phyloP scores from a whole-genome alignment of 2,888 invertebrate species.

The Scaptomyza cyrtandrae region DNA sequence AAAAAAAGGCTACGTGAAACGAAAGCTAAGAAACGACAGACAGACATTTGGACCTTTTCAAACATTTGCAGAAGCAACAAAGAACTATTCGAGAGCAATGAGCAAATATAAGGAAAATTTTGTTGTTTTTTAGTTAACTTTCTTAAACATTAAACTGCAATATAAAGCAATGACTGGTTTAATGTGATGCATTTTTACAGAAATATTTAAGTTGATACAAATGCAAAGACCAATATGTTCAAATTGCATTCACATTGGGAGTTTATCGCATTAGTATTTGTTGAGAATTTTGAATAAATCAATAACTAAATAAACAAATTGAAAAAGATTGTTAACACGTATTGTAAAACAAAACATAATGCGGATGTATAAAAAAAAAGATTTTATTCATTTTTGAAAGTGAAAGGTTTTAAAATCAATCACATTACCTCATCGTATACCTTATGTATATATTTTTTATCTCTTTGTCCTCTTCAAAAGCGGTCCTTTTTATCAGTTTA shows the following conservation, averaged over 20 bases:
- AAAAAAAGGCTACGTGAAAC: not conserved
- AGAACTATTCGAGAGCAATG: slow-evolving; percentile 5
- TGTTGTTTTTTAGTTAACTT: not conserved
- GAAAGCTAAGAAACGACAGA: not conserved
- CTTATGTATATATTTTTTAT: not conserved
- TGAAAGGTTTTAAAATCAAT: not conserved
- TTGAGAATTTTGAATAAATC: not conserved
- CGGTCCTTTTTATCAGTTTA: not conserved
- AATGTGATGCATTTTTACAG: not conserved
- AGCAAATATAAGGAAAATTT: slow-evolving; percentile 7
- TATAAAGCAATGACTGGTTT: not conserved
- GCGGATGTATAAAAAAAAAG: not conserved
- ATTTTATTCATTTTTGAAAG: not conserved
- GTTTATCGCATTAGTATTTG: too few species aligned
- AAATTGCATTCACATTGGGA: too few species aligned
- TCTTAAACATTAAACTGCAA: not conserved
- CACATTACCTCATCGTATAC: not conserved
- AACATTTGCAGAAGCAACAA: slow-evolving; percentile 22
- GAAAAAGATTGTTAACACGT: not conserved
- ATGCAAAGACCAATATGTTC: too few species aligned
- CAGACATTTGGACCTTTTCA: slow-evolving; percentile 12
- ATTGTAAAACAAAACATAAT: not conserved
- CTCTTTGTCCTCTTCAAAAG: not conserved
- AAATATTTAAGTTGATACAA: too few species aligned
- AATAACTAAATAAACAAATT: not conserved